Evolutionary conservation across 2,113 vertebrate genomes (phyloP).

Genomic region (Stigmatopora nigra): DNA sequence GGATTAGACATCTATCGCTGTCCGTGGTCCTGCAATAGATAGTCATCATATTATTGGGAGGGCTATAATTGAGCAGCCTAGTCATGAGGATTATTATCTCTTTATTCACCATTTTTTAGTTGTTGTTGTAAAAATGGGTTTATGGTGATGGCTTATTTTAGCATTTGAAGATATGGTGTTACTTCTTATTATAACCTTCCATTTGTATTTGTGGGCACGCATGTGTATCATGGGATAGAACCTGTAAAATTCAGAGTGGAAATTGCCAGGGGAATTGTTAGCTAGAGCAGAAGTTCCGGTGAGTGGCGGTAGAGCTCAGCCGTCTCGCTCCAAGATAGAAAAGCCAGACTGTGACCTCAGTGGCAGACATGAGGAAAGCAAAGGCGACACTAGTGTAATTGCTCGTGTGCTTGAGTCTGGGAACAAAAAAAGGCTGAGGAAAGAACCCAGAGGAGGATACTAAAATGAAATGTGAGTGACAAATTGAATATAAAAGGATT

Average conservation of each 20-base stretch:
- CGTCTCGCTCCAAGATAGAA: constrained; percentile 43
- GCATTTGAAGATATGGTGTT: neutral
- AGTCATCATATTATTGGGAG: too few species aligned
- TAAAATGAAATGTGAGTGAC: constrained; percentile 7
- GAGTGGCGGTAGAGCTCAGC: constrained; percentile 19
- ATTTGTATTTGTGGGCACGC: neutral
- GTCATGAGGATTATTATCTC: neutral
- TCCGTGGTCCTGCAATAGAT: too few species aligned
- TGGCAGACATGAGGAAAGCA: constrained; percentile 33
- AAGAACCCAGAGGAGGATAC: neutral
- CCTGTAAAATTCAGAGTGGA: constrained; percentile 7
- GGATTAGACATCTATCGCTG: too few species aligned
- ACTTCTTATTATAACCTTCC: neutral
- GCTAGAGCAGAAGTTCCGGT: constrained; percentile 40
- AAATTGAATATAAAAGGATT: neutral
- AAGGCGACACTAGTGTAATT: constrained; percentile 36
- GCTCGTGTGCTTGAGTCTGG: constrained; percentile 28
- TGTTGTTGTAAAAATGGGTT: neutral
- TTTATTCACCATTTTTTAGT: neutral
- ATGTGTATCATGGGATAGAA: constrained; percentile 11
- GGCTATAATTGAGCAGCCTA: too few species aligned
- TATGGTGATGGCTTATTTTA: neutral
- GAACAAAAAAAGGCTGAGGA: constrained; percentile 12
- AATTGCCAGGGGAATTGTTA: constrained; percentile 29
- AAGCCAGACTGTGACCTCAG: constrained; percentile 51